Conservation (phyloP, 35 echinoderm and acorn worm genomes). For the Apostichopus californicus region DNA sequence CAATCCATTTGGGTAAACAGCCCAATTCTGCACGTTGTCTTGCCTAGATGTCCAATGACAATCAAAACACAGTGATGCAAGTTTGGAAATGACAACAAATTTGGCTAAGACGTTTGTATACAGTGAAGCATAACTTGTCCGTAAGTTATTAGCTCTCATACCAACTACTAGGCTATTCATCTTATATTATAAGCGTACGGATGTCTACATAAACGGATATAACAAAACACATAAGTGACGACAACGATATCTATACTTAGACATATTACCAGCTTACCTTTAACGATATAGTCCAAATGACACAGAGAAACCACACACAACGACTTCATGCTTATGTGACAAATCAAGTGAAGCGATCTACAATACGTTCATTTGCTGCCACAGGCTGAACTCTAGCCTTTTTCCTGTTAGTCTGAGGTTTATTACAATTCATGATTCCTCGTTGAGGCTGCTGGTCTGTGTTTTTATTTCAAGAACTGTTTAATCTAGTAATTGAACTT, state of each 20-base stretch:
- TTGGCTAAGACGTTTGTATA: too few relatives aligned
- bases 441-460: not conserved
- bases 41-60: too few relatives aligned
- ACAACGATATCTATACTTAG: not conserved
- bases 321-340: constrained; percentile 3
- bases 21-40: too few relatives aligned
- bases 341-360: constrained; percentile 4
- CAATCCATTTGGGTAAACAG: too few relatives aligned
- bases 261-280: not conserved
- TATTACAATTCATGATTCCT: constrained; percentile 49
- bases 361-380: constrained; percentile 3
- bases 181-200: too few relatives aligned
- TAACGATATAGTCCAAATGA: not conserved
- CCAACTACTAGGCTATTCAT: too few relatives aligned
- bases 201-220: too few relatives aligned
- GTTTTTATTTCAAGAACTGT: constrained; percentile 38
- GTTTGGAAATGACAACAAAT: too few relatives aligned
- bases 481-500: constrained; percentile 50
- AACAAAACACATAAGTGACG: too few relatives aligned
- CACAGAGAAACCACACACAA: not conserved
- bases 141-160: too few relatives aligned
- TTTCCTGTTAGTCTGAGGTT: constrained; percentile 1
- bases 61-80: too few relatives aligned
- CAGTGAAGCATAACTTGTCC: too few relatives aligned
- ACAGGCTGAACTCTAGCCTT: constrained; percentile 20